Percentiles rank a stretch among this genome's conserved stretches.
Evolutionary conservation across 2,888 invertebrate species (phyloP).

Genomic region (Gasteruption jaculator): DNA sequence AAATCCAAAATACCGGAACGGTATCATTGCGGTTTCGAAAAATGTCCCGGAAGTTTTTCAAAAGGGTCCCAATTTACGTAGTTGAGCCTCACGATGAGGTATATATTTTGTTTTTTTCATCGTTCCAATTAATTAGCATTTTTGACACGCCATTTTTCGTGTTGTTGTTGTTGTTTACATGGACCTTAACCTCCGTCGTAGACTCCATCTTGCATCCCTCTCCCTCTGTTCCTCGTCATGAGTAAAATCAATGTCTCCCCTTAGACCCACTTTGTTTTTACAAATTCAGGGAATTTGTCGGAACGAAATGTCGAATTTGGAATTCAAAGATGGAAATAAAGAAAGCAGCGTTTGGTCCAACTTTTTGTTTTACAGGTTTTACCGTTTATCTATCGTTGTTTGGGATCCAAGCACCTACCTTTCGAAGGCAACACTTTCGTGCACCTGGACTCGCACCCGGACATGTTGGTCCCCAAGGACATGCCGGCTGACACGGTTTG

Average conservation of each 20-base stretch:
- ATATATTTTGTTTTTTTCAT: constrained; percentile 37
- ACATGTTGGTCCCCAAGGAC: constrained; percentile 77
- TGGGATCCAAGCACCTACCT: constrained; percentile 78
- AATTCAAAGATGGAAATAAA: too few species aligned
- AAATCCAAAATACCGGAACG: too few species aligned
- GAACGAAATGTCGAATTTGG: too few species aligned
- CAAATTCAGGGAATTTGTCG: too few species aligned
- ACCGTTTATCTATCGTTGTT: constrained; percentile 72
- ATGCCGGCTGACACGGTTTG: constrained; percentile 72
- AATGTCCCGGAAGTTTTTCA: constrained; percentile 53
- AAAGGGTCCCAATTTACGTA: constrained; percentile 69
- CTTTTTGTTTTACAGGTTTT: constrained; percentile 49
- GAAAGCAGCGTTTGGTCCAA: neutral
- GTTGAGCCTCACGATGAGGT: constrained; percentile 78
- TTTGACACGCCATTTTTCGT: constrained; percentile 44
- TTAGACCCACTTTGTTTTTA: too few species aligned
- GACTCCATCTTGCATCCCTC: too few species aligned
- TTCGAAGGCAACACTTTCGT: constrained; percentile 70
- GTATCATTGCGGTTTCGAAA: too few species aligned
- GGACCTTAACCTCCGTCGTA: too few species aligned
- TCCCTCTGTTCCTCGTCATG: too few species aligned
- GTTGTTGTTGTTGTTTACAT: too few species aligned
- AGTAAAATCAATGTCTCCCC: too few species aligned
- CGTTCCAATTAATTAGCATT: constrained; percentile 71
- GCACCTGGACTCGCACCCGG: constrained; percentile 91